Conservation (phyloP, 2,113 vertebrate species). For the Toxostoma redivivum region DNA sequence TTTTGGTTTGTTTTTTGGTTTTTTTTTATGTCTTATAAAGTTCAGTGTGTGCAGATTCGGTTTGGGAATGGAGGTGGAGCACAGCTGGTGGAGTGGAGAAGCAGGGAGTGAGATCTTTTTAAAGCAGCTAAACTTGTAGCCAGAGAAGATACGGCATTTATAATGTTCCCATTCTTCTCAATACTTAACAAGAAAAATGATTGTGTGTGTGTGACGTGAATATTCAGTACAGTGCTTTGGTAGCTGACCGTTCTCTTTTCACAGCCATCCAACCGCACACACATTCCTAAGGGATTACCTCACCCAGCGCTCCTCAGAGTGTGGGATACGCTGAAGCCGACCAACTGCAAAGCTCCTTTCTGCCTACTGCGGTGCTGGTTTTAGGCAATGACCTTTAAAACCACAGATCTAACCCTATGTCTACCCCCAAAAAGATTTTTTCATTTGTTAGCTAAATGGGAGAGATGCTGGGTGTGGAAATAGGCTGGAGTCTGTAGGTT, state of each 20-base stretch:
- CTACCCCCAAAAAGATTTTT: not conserved
- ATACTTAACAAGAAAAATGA: slow-evolving; percentile 64
- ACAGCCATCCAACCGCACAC: slow-evolving; percentile 71
- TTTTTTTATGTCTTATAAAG: not conserved
- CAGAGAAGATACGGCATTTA: slow-evolving; percentile 52
- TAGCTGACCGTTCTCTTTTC: slow-evolving; percentile 73
- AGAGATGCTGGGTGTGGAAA: not conserved
- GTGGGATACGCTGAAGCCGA: slow-evolving; percentile 26
- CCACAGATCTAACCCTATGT: not conserved
- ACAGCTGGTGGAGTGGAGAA: slow-evolving; percentile 2
- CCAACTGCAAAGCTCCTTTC: slow-evolving; percentile 15
- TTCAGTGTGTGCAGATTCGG: not conserved
- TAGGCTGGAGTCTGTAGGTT: not conserved
- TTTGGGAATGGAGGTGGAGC: not conserved
- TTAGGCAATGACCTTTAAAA: slow-evolving; percentile 40
- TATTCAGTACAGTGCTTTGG: slow-evolving; percentile 60
- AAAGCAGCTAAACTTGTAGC: slow-evolving; percentile 34
- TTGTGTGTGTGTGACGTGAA: slow-evolving; percentile 61
- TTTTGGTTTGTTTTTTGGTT: too few relatives aligned
- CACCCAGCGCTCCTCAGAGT: slow-evolving; percentile 53
- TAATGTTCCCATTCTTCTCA: slow-evolving; percentile 63
- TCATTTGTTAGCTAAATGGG: not conserved
- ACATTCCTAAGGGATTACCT: slow-evolving; percentile 75
- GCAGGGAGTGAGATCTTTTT: slow-evolving; percentile 12
- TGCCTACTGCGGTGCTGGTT: not conserved